Evolutionary conservation across 2,888 invertebrate genomes (phyloP), one percentile per base, ranked within the genome.

Genomic region (Dicycla oo): DNA sequence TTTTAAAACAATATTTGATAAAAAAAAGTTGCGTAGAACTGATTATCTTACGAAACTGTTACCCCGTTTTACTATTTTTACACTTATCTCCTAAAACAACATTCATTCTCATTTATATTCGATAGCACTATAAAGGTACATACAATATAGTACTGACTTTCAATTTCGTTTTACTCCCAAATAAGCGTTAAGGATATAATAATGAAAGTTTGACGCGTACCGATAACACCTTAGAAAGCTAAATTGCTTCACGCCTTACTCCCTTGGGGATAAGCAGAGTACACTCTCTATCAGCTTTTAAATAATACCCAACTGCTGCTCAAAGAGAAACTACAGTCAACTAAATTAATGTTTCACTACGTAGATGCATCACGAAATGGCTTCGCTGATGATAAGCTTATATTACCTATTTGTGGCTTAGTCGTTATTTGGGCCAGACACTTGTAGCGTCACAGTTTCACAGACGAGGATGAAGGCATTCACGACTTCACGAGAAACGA

Each of bases 181-280:
- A 79, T 54, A 73, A 38, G 43, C 30, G 20, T 57, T n/a, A 40
- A 49, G 47, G 51, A 47, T 47, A 38, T 49, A 18, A 40, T 53
- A 51, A 63, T 64, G n/a, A 73, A 79, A 63, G 51, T 79, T 15
- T 57, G 45, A 26, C 38, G 40, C 11, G 26, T 26, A 34, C 10
- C 18, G n/a, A 8, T 43, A 10, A 8, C 34, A 18, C 40, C 0
- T 26, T 62, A 71, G 72, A 75, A 62, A 78, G 78, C 78, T 38
- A 7, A 38, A 51, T 13, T 40, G 26, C 38, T 78, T 40, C 43
- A 51, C 10, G 10, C 20, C 8, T 51, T 45, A 6, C 38, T 20
- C 49, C n/a, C 23, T 54, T 15, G 54, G 8, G 60, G 30, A n/a
- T 30, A 13, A 30, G 45, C 38, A 40, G 40, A 13, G 11, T 30